Conservation (phyloP, 2,113 vertebrate genomes). For the Nothoprocta perdicaria region DNA sequence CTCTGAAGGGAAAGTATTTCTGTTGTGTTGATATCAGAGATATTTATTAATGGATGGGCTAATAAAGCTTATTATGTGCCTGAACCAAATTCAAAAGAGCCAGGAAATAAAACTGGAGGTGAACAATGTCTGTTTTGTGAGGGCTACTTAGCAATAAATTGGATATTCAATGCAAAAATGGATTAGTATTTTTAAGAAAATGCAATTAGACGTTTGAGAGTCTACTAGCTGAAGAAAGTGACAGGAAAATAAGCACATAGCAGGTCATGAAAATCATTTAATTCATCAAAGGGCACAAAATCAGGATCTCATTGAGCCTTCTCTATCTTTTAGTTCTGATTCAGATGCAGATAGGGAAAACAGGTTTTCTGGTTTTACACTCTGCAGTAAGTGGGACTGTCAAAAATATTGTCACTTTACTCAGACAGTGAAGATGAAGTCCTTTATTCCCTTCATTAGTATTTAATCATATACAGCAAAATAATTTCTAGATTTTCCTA, state of each 20-base stretch:
- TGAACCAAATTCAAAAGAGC: constrained; percentile 52
- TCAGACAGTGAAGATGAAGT: neutral
- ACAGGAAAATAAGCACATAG: neutral
- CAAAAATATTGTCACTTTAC: neutral
- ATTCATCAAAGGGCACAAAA: constrained; percentile 1
- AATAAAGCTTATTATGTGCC: constrained; percentile 48
- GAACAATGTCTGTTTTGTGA: constrained; percentile 16
- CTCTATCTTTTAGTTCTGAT: neutral
- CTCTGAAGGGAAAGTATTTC: constrained; percentile 48
- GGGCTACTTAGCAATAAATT: constrained; percentile 62
- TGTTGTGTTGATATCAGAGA: constrained; percentile 22
- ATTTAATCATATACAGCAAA: constrained; percentile 24
- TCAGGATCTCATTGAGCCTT: constrained; percentile 9
- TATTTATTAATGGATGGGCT: constrained; percentile 68
- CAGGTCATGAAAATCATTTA: neutral
- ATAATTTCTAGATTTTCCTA: constrained; percentile 36
- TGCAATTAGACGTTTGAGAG: neutral
- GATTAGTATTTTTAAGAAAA: constrained; percentile 40
- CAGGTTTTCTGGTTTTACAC: neutral
- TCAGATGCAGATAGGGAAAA: neutral
- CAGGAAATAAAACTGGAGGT: constrained; percentile 34
- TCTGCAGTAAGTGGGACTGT: neutral
- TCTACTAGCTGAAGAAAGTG: neutral
- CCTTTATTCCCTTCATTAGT: constrained; percentile 2
- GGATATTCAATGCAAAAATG: constrained; percentile 52